Base-by-base conservation (phyloP, 2,888 invertebrate species). In the Mesorhabditis spiculigera region DNA sequence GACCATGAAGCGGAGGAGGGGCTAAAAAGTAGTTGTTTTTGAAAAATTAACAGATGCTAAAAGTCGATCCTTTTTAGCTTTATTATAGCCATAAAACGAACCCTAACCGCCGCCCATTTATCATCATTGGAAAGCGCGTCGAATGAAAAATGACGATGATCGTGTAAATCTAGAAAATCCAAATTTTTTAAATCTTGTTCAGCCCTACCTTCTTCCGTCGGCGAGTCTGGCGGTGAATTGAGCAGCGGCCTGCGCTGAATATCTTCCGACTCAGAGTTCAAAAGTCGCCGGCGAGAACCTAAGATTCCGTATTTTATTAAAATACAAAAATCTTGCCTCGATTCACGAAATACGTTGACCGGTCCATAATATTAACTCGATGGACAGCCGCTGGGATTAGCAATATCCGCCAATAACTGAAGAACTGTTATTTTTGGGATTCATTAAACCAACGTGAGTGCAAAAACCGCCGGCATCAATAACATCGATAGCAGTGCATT, bases 1-100 rank as follows among this genome's bases (percentile, higher is more conserved):
- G 68, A 93, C 82, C 91, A 93, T 92, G 84, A 90, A 93, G 81
- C 90, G 90, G 63, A 91, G 72, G 63, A 93, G 86, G 1, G 86
- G 86, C 86, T 81, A 66, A 42, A 44, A 45, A 41, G 43, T 16
- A 28, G 44, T 41, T 13, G 65, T 10, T 16, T 28, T 50, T 13
- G n/a, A 50, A 13, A 50, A n/a, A 50, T 50, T 28, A 28, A 28
- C 28, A 28, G 28, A 28, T 28, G 28, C 28, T 28, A 28, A 28
- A 28, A 28, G 28, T 28, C 28, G 28, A 28, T 28, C 28, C 28
- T 28, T 28, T 28, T 28, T 28, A 28, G 28, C 28, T 28, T 28
- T 28, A 28, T 28, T 28, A 28, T 28, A 28, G 1, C 28, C 28
- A 28, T 28, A 28, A 28, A 28, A 28, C 45, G 4, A 45, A 70